phyloP scores from a whole-genome alignment of 2,888 invertebrate genomes.

The Didymodactylos carnosus region DNA sequence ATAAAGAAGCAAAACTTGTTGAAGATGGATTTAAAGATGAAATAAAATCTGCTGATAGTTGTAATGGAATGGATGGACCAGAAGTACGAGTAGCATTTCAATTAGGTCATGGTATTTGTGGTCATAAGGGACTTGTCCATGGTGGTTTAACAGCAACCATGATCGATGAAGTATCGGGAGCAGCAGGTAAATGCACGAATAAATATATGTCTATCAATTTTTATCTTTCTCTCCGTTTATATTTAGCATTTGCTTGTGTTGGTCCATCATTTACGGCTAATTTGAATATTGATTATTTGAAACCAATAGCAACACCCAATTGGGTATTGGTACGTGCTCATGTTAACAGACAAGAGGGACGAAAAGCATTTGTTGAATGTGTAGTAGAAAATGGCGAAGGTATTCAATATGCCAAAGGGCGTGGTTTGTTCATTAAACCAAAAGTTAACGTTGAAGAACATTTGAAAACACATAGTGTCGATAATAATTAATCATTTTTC shows the following conservation, averaged over 20 bases:
- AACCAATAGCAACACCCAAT: not conserved
- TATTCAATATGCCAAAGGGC: not conserved
- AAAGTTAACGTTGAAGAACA: not conserved
- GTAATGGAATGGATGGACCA: not conserved
- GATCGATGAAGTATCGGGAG: not conserved
- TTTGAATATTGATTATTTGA: not conserved
- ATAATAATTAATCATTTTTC: too few relatives aligned
- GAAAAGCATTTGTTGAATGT: not conserved
- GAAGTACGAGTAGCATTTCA: not conserved
- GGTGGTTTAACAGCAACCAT: not conserved
- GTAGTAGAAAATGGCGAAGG: not conserved
- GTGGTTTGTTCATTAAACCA: not conserved
- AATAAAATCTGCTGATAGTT: not conserved
- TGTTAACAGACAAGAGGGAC: not conserved
- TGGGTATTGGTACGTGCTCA: conserved; percentile 1
- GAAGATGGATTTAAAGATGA: not conserved
- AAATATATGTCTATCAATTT: not conserved
- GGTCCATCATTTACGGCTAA: not conserved
- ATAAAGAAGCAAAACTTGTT: not conserved
- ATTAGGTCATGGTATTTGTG: not conserved
- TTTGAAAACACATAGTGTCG: too few relatives aligned
- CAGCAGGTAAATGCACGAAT: not conserved
- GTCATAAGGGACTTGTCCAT: not conserved
- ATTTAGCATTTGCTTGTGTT: not conserved
- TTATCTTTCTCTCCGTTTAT: too few relatives aligned